phyloP scores from a whole-genome alignment of 2,888 invertebrate species.

The Pseudococcus longispinus region DNA sequence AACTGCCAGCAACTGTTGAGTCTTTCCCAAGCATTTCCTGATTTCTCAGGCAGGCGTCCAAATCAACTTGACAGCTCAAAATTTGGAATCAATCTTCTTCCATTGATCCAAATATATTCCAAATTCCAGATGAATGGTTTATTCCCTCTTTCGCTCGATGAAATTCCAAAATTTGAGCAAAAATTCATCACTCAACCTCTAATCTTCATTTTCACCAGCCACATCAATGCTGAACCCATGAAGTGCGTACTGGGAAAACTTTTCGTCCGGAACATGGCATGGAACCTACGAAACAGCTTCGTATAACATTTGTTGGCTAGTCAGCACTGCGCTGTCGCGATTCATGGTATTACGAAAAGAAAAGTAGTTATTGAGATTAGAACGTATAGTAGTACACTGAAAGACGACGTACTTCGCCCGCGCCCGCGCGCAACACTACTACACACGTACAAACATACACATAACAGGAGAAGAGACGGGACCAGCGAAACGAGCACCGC shows the following conservation, averaged over 20 bases:
- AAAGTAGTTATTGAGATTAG: slow-evolving; percentile 35
- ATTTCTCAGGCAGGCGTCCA: no score
- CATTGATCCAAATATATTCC: no score
- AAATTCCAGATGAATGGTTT: no score
- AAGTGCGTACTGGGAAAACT: background rate
- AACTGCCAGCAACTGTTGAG: no score
- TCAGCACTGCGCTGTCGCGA: slow-evolving; percentile 20
- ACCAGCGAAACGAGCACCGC: background rate
- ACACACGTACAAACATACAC: background rate
- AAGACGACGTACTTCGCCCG: background rate
- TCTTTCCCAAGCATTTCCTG: no score
- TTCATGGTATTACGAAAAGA: slow-evolving; percentile 30
- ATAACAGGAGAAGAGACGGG: background rate
- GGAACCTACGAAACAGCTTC: background rate
- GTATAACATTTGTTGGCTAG: background rate
- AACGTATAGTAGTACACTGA: background rate
- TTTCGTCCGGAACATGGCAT: background rate
- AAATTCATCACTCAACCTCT: background rate
- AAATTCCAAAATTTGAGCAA: background rate
- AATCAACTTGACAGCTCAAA: no score
- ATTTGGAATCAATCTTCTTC: no score
- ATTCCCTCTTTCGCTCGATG: no score
- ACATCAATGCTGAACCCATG: background rate
- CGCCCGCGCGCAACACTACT: background rate
- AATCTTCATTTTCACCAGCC: background rate